phyloP scores from a whole-genome alignment of 2,113 vertebrate species.

The Gracilinanus agilis region DNA sequence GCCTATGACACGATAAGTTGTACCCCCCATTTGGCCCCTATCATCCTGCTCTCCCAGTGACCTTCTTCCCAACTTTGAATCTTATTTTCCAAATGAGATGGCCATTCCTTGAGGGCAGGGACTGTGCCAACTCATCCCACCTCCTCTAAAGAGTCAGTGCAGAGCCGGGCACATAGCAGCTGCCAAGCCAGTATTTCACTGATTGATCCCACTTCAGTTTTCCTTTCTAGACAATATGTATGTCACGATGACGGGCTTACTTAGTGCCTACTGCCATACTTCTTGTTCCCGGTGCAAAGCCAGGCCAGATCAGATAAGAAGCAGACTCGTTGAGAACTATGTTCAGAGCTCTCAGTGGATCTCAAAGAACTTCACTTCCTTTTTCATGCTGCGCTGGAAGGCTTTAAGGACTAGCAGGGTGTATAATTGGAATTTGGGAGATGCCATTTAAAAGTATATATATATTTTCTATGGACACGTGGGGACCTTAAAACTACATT shows the following conservation, averaged over 20 bases:
- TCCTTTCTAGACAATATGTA: background rate
- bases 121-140: background rate
- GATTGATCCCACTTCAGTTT: slow-evolving; percentile 3
- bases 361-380: background rate
- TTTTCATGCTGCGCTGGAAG: background rate
- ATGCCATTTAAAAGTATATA: no score
- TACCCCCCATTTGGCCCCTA: background rate
- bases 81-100: slow-evolving; percentile 27
- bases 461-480: no score
- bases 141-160: background rate
- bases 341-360: background rate
- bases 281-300: background rate
- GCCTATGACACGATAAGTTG: background rate
- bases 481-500: no score
- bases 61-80: background rate
- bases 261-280: background rate
- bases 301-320: background rate
- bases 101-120: slow-evolving; percentile 27
- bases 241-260: background rate
- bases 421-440: no score
- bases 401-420: background rate
- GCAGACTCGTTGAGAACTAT: background rate
- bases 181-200: background rate
- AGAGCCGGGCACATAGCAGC: background rate
- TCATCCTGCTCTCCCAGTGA: background rate